These are phyloP conservation scores for Thaleichthys pacificus DNA, from an alignment of 2,797 vertebrate genomes.

Conservation along the genomic window DNA sequence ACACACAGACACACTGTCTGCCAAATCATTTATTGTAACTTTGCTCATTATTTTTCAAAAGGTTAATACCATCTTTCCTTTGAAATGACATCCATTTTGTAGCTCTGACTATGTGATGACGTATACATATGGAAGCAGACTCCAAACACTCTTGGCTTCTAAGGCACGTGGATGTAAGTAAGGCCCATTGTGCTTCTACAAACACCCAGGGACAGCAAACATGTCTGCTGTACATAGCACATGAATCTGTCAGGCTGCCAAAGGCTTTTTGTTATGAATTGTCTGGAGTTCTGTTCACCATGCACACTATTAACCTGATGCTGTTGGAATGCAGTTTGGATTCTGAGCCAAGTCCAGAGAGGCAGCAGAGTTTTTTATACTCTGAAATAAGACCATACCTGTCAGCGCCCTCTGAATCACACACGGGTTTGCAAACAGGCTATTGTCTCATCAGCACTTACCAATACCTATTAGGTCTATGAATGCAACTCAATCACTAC, in stretches of 20 bases:
- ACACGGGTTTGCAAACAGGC: too few species aligned
- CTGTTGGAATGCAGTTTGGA: not conserved
- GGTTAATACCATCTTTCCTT: not conserved
- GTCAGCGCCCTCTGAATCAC: not conserved
- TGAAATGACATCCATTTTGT: conserved; percentile 6
- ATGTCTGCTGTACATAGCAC: not conserved
- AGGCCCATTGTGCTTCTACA: not conserved
- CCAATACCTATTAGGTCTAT: not conserved
- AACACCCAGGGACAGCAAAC: not conserved
- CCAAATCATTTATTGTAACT: not conserved
- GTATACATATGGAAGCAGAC: not conserved
- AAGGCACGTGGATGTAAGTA: not conserved
- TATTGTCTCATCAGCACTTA: not conserved
- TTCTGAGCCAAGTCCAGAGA: not conserved
- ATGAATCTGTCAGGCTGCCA: not conserved
- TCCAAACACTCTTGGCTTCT: not conserved
- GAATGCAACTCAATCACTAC: too few species aligned
- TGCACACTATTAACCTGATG: not conserved
- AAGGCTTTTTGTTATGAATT: not conserved
- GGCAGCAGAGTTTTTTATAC: not conserved
- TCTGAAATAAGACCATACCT: not conserved
- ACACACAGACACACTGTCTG: not conserved
- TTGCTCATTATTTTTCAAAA: not conserved
- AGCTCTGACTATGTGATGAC: conserved; percentile 1
- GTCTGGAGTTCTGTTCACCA: not conserved